phyloP scores from a whole-genome alignment of 1,140 invertebrate genomes.

The Halyomorpha halys region DNA sequence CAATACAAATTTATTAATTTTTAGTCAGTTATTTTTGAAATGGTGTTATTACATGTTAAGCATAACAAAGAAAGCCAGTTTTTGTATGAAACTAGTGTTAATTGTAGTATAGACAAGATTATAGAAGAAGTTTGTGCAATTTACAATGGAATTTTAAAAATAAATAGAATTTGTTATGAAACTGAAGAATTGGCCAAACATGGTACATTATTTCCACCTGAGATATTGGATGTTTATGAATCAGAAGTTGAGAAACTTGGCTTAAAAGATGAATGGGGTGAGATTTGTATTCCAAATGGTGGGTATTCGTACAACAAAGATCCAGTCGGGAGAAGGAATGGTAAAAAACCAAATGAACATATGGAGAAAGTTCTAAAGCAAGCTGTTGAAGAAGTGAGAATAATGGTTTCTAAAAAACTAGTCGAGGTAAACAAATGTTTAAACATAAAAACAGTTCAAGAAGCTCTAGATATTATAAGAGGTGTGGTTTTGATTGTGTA shows the following conservation, averaged over 20 bases:
- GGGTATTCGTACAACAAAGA: conserved; percentile 55
- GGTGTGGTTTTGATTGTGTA: conserved; percentile 86
- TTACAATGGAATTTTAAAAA: no score
- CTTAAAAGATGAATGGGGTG: conserved; percentile 73
- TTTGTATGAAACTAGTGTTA: no score
- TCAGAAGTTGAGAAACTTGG: conserved; percentile 85
- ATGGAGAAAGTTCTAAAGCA: conserved; percentile 72
- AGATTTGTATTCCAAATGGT: conserved; percentile 70
- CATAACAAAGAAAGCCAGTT: no score
- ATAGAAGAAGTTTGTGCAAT: no score
- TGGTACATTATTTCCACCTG: conserved; percentile 72
- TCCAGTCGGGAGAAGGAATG: conserved; percentile 72
- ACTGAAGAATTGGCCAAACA: conserved; percentile 77
- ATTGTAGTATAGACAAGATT: no score
- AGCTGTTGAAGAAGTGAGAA: conserved; percentile 67
- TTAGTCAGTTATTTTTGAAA: no score
- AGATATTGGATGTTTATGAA: conserved; percentile 82
- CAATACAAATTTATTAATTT: no score
- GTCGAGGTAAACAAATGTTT: conserved; percentile 54
- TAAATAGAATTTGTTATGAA: conserved; percentile 44
- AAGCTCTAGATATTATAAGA: conserved; percentile 63
- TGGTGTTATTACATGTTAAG: no score
- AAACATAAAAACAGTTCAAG: conserved; percentile 47
- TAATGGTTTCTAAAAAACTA: conserved; percentile 69
- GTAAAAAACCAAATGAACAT: conserved; percentile 65